phyloP scores from a whole-genome alignment of 2,113 vertebrate species.

The Struthidea cinerea region DNA sequence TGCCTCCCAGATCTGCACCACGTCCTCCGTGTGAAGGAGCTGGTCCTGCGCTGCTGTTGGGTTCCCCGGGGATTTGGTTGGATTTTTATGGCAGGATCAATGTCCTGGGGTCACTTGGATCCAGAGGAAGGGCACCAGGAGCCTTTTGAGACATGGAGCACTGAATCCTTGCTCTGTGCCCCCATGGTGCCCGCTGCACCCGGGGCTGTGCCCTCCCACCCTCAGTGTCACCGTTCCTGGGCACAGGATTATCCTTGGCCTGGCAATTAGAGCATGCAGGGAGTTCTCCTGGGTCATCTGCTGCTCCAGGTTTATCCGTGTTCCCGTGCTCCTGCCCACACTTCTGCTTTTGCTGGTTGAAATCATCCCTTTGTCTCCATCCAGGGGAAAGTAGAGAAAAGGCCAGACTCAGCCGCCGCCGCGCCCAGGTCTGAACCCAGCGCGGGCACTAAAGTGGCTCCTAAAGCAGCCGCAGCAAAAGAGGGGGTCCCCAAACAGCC shows the following conservation, averaged over 20 bases:
- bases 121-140: background rate
- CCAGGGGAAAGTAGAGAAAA: conserved; percentile 80
- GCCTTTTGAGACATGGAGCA: background rate
- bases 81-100: background rate
- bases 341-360: conserved; percentile 41
- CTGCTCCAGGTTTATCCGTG: rapidly evolving
- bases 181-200: background rate
- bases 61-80: background rate
- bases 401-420: conserved; percentile 67
- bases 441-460: conserved; percentile 58
- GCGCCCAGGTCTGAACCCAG: conserved; percentile 70
- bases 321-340: background rate
- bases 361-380: conserved; percentile 74
- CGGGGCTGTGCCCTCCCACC: background rate
- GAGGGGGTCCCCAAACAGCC: conserved; percentile 69
- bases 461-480: conserved; percentile 65
- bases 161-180: background rate
- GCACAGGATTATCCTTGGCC: rapidly evolving
- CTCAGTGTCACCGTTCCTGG: background rate
- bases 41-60: rapidly evolving
- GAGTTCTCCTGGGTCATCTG: background rate
- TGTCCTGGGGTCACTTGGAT: background rate
- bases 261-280: rapidly evolving
- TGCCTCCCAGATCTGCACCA: rapidly evolving
- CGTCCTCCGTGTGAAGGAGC: rapidly evolving